Conservation (phyloP, 2,888 invertebrate genomes). For the Mythimna ferrago region DNA sequence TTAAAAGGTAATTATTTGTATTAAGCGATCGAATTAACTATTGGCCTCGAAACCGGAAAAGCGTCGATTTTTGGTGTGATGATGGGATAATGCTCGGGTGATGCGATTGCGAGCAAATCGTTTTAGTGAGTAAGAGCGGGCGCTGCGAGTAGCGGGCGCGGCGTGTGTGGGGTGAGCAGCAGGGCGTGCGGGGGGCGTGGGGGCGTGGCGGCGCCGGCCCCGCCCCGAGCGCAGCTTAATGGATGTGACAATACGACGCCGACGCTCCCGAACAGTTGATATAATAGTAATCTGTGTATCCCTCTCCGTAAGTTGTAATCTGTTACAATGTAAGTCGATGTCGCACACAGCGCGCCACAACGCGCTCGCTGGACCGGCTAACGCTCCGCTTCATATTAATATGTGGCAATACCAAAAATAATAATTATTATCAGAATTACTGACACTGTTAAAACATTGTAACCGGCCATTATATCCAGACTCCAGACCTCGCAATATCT, state of each 20-base stretch:
- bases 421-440: not conserved
- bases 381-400: not conserved
- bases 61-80: conserved; percentile 61
- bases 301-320: conserved; percentile 80
- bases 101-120: conserved; percentile 88
- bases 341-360: conserved; percentile 33
- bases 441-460: not conserved
- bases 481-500: not conserved
- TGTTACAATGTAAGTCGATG: conserved; percentile 67
- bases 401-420: conserved; percentile 1
- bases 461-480: not conserved
- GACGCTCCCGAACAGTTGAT: conserved; percentile 84
- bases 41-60: conserved; percentile 41
- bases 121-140: conserved; percentile 80
- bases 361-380: conserved; percentile 23
- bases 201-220: conserved; percentile 78
- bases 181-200: conserved; percentile 76
- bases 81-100: conserved; percentile 79
- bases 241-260: conserved; percentile 89
- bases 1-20: conserved; percentile 11
- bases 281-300: conserved; percentile 87
- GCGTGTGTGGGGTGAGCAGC: conserved; percentile 64
- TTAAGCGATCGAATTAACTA: conserved; percentile 21
- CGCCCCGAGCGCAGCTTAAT: conserved; percentile 84
- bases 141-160: conserved; percentile 72